Conservation (phyloP, 2,113 vertebrate species). For the Craseonycteris thonglongyai region DNA sequence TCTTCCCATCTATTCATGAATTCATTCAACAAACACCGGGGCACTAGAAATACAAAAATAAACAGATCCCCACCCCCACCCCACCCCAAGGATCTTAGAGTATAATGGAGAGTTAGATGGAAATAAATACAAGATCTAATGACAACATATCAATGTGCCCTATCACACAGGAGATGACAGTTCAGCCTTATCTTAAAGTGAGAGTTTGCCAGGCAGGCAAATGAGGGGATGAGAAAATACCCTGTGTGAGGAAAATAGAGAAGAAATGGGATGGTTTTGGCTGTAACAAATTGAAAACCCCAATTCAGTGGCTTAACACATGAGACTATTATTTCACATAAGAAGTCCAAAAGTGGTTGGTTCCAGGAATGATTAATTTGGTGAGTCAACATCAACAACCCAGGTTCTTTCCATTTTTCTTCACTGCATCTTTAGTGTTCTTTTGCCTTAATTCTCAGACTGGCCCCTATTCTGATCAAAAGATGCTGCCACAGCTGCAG, state of each 20-base stretch:
- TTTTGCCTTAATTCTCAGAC: background rate
- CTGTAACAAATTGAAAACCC: background rate
- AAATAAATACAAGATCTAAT: background rate
- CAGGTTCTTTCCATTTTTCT: background rate
- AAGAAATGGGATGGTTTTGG: background rate
- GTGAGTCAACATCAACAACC: background rate
- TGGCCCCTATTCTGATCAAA: background rate
- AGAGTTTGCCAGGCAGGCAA: background rate
- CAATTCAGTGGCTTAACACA: background rate
- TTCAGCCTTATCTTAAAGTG: background rate
- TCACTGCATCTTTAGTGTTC: background rate
- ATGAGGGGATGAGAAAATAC: background rate
- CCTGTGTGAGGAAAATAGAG: background rate
- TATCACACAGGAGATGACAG: background rate
- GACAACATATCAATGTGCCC: background rate
- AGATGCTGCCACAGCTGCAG: background rate
- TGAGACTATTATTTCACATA: background rate
- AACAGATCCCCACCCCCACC: too few relatives aligned
- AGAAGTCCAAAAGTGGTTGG: background rate
- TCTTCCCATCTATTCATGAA: background rate
- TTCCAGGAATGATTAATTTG: background rate
- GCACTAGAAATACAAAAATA: conserved; percentile 21
- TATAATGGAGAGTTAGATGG: background rate
- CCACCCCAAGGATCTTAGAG: background rate
- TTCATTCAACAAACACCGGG: background rate